Percentiles rank a stretch among this genome's conserved stretches.
These are phyloP conservation scores for Chloropsis cyanopogon DNA, from an alignment of 2,113 vertebrate species.

Conservation along the genomic window DNA sequence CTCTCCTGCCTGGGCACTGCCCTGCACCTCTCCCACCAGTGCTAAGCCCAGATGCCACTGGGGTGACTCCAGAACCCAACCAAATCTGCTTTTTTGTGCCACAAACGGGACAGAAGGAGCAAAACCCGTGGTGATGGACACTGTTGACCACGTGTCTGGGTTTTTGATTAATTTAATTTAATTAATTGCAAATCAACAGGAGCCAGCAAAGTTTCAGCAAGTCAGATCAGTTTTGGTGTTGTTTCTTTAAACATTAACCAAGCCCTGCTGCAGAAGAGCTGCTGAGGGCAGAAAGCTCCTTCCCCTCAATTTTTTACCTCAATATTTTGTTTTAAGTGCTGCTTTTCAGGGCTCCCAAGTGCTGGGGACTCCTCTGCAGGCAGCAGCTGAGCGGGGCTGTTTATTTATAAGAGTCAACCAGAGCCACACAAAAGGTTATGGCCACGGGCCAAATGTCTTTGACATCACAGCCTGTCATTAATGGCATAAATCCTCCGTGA, in stretches of 20 bases:
- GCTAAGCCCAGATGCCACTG: fast-evolving
- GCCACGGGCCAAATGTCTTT: constrained; percentile 47
- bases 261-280: neutral
- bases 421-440: constrained; percentile 61
- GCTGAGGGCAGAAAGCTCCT: neutral
- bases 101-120: neutral
- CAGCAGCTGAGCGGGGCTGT: constrained; percentile 18
- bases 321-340: neutral
- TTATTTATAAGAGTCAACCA: constrained; percentile 44
- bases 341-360: neutral
- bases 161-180: neutral
- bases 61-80: fast-evolving
- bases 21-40: neutral
- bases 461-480: constrained; percentile 63
- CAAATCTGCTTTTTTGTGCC: neutral
- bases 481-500: constrained; percentile 55
- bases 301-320: neutral
- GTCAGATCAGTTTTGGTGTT: neutral
- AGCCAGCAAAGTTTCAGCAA: neutral
- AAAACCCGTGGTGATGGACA: fast-evolving
- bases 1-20: neutral
- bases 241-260: neutral
- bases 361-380: constrained; percentile 5
- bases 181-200: neutral
- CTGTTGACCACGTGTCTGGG: fast-evolving